Conservation (phyloP, 2,797 vertebrate genomes). For the Etheostoma nigrum region DNA sequence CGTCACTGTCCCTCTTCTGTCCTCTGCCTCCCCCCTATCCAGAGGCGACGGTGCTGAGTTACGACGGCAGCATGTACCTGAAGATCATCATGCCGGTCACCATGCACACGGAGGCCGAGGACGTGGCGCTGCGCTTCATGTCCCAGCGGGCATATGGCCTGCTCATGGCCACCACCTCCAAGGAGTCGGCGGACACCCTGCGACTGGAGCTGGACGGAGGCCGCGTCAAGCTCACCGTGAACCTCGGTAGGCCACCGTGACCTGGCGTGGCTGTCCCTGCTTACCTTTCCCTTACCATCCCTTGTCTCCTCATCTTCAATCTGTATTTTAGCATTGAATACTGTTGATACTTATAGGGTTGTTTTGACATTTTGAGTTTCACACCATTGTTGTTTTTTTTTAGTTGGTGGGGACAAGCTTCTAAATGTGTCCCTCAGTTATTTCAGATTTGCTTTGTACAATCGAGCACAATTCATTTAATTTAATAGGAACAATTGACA, state of each 20-base stretch:
- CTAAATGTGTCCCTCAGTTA: constrained; percentile 44
- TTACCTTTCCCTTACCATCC: constrained; percentile 20
- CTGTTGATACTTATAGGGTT: constrained; percentile 8
- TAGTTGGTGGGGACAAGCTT: constrained; percentile 39
- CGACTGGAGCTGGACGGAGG: constrained; percentile 95
- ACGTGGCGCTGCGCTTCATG: constrained; percentile 94
- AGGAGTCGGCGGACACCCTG: constrained; percentile 94
- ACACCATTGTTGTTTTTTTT: not conserved
- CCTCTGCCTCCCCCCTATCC: constrained; percentile 13
- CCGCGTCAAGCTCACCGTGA: constrained; percentile 94
- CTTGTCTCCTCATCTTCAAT: constrained; percentile 28
- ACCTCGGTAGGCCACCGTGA: constrained; percentile 88
- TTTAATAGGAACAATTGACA: not conserved
- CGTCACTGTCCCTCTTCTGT: not conserved
- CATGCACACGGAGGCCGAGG: constrained; percentile 95
- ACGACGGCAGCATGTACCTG: constrained; percentile 97
- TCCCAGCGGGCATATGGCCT: constrained; percentile 95
- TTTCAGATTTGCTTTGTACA: not conserved
- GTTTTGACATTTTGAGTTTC: constrained; percentile 33
- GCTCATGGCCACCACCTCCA: constrained; percentile 95
- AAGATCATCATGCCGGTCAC: constrained; percentile 92
- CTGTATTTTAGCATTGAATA: constrained; percentile 25
- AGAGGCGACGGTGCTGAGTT: constrained; percentile 96
- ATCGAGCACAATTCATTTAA: not conserved
- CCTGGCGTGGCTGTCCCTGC: constrained; percentile 14